Conservation (phyloP, 2,888 invertebrate genomes). For the Amiota minor region DNA sequence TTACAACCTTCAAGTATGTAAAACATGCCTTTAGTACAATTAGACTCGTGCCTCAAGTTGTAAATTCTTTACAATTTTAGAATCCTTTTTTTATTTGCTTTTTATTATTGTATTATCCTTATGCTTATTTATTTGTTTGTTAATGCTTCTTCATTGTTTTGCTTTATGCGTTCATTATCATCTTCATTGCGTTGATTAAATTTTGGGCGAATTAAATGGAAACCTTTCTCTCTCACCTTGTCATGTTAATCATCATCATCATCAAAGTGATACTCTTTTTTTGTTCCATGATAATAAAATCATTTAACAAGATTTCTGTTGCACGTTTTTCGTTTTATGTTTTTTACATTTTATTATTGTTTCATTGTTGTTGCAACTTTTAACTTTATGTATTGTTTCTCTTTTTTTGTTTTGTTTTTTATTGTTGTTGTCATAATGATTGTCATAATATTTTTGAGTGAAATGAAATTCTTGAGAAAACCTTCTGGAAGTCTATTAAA, state of each 20-base stretch:
- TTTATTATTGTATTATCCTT: background rate
- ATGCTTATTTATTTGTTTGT: slow-evolving; percentile 13
- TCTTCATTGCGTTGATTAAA: slow-evolving; percentile 17
- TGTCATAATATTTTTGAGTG: background rate
- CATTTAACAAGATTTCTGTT: background rate
- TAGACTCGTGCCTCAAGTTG: too few relatives aligned
- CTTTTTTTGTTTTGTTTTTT: background rate
- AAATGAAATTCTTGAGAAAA: too few relatives aligned
- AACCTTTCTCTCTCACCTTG: slow-evolving; percentile 2
- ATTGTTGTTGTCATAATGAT: background rate
- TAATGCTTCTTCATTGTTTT: background rate
- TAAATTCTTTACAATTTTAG: slow-evolving; percentile 3
- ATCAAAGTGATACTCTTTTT: background rate
- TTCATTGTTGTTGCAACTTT: background rate
- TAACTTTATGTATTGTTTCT: background rate
- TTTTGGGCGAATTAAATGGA: slow-evolving; percentile 9
- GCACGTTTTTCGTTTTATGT: background rate
- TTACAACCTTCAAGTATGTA: too few relatives aligned
- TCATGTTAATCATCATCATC: background rate
- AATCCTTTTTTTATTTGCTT: slow-evolving; percentile 7
- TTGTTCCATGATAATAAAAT: background rate
- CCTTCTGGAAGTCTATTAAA: too few relatives aligned
- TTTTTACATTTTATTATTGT: background rate
- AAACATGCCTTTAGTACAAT: too few relatives aligned
- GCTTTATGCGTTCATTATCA: background rate